A percentile compares a stretch with the other conserved stretches of the same genome.
Evolutionary conservation across 2,888 invertebrate genomes (phyloP).

Genomic region (Gymnosoma rotundatum): DNA sequence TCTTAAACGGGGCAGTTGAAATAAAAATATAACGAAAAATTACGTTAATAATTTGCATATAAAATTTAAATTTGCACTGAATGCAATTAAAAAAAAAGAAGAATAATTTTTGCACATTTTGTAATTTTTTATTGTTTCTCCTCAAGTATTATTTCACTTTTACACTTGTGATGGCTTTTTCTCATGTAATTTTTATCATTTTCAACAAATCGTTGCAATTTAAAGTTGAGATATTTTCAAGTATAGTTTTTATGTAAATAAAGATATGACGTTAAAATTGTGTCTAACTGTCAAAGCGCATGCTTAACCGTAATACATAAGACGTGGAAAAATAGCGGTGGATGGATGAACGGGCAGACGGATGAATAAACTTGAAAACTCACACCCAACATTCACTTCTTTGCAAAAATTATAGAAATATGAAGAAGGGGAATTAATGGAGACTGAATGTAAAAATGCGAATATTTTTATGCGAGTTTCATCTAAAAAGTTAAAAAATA

Average conservation of each 20-base stretch:
- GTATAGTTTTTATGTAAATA: conserved; percentile 56
- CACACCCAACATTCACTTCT: conserved; percentile 38
- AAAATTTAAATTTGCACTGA: conserved; percentile 36
- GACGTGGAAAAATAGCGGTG: conserved; percentile 1
- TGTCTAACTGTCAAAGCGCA: conserved; percentile 69
- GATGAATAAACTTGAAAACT: conserved; percentile 46
- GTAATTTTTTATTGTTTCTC: conserved; percentile 43
- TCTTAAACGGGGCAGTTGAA: too few relatives aligned
- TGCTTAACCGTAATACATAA: conserved; percentile 66
- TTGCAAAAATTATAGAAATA: neutral
- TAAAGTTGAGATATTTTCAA: conserved; percentile 6
- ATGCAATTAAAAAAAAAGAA: conserved; percentile 57
- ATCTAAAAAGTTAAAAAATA: conserved; percentile 12
- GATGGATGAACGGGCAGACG: neutral
- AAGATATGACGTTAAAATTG: conserved; percentile 67
- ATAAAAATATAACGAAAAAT: neutral
- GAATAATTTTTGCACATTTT: conserved; percentile 55
- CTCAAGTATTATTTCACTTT: conserved; percentile 13
- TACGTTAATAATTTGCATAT: conserved; percentile 2
- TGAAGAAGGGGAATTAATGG: conserved; percentile 7
- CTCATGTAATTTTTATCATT: conserved; percentile 58
- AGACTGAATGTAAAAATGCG: neutral
- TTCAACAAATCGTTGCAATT: conserved; percentile 62
- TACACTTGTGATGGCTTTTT: conserved; percentile 41
- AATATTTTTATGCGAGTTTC: conserved; percentile 3